Conservation (phyloP, 1,140 invertebrate genomes). For the Panulirus ornatus region DNA sequence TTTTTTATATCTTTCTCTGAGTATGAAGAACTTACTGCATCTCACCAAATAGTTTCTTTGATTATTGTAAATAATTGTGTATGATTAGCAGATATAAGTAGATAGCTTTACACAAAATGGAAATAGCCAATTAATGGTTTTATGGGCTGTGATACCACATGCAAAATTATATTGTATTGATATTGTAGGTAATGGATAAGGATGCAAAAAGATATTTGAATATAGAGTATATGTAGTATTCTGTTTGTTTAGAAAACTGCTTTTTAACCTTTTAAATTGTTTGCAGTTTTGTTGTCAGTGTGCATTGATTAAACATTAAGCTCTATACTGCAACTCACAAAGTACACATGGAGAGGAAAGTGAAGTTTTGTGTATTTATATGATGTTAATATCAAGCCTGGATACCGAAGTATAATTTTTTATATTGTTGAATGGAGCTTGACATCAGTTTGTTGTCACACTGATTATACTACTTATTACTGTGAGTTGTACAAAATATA, state of each 20-base stretch:
- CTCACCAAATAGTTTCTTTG: neutral
- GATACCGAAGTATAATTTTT: conserved; percentile 43
- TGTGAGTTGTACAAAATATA: conserved; percentile 3
- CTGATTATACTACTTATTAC: conserved; percentile 5
- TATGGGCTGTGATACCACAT: conserved; percentile 71
- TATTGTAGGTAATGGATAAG: conserved; percentile 51
- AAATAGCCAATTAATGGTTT: conserved; percentile 66
- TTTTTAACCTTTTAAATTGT: conserved; percentile 4
- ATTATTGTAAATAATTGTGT: conserved; percentile 51
- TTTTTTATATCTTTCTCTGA: neutral
- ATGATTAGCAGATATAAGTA: conserved; percentile 10
- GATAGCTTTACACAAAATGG: conserved; percentile 63
- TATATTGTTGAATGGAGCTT: conserved; percentile 32
- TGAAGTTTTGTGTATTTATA: neutral
- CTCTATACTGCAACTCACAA: neutral
- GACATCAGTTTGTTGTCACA: conserved; percentile 13
- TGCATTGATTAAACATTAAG: neutral
- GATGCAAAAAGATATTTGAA: conserved; percentile 44
- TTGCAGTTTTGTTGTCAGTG: neutral
- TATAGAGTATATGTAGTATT: neutral
- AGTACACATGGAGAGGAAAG: neutral
- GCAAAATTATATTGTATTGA: conserved; percentile 59
- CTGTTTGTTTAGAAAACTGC: conserved; percentile 14
- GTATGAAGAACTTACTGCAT: conserved; percentile 28
- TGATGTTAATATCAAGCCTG: conserved; percentile 21